A percentile compares a stretch with the other conserved stretches of the same genome.
Evolutionary conservation across 2,113 vertebrate genomes (phyloP).

Genomic region (Collichthys lucidus): DNA sequence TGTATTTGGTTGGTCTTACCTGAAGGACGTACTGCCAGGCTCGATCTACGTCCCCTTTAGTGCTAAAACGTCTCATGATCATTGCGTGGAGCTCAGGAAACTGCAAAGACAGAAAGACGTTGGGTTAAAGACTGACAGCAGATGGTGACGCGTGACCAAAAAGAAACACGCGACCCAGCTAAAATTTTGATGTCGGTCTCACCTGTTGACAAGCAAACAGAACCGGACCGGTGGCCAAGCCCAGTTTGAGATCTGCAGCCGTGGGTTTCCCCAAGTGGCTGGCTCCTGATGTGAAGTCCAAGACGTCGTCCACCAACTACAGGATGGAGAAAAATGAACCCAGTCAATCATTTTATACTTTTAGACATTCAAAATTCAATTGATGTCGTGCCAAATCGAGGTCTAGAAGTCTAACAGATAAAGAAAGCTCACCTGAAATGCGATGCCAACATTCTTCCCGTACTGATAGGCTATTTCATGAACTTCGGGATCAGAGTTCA

Average conservation of each 20-base stretch:
- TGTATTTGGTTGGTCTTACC: slow-evolving; percentile 79
- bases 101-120: slow-evolving; percentile 69
- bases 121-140: neutral
- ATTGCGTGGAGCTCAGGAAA: slow-evolving; percentile 97
- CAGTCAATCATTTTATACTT: neutral
- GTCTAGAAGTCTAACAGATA: neutral
- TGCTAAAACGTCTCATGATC: slow-evolving; percentile 97
- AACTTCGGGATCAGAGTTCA: slow-evolving; percentile 91
- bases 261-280: slow-evolving; percentile 92
- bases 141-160: neutral
- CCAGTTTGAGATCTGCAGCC: slow-evolving; percentile 94
- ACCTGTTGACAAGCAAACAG: slow-evolving; percentile 97
- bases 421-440: slow-evolving; percentile 90
- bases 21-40: slow-evolving; percentile 92
- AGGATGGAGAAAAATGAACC: neutral
- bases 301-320: slow-evolving; percentile 94
- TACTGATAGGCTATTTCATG: slow-evolving; percentile 98
- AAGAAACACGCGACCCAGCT: too few relatives aligned
- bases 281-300: slow-evolving; percentile 95
- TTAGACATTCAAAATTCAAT: too few relatives aligned
- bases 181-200: slow-evolving; percentile 10
- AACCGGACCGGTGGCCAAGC: slow-evolving; percentile 95
- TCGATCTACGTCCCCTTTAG: slow-evolving; percentile 92
- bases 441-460: slow-evolving; percentile 95
- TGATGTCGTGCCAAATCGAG: neutral